phyloP scores from a whole-genome alignment of 1,140 invertebrate species.

The Micrasema longulum region DNA sequence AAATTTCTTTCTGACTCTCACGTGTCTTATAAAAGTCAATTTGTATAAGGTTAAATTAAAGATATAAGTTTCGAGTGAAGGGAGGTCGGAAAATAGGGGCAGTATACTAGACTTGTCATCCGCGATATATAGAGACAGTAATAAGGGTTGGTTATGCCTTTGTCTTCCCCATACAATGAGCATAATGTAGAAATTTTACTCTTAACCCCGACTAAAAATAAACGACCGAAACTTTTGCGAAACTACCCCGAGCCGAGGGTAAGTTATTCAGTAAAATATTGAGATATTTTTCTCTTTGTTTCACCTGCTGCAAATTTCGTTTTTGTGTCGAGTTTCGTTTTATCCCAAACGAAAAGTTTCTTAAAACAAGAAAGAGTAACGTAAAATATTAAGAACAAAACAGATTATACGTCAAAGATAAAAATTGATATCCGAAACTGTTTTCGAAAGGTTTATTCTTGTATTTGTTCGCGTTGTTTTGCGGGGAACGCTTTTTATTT shows the following conservation, averaged over 20 bases:
- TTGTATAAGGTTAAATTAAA: no score
- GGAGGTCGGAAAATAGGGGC: no score
- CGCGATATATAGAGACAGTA: no score
- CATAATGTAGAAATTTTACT: constrained; percentile 3
- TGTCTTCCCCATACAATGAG: neutral
- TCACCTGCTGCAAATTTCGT: constrained; percentile 34
- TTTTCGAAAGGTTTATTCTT: no score
- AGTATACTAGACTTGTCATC: no score
- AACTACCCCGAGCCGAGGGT: neutral
- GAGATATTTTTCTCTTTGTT: constrained; percentile 27
- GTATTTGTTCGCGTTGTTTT: no score
- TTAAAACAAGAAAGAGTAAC: constrained; percentile 16
- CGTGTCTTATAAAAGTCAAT: no score
- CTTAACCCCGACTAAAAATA: constrained; percentile 23
- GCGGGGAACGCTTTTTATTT: no score
- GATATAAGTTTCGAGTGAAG: no score
- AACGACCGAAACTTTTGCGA: constrained; percentile 3
- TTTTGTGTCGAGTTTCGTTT: constrained; percentile 2
- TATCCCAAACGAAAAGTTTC: constrained; percentile 11
- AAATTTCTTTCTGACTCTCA: no score
- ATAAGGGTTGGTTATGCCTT: no score
- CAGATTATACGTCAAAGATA: constrained; percentile 36
- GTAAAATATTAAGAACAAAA: constrained; percentile 34
- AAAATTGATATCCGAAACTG: no score
- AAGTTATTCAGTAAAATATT: constrained; percentile 33